Evolutionary conservation across 2,113 vertebrate genomes (phyloP).

Genomic region (Numida meleagris): DNA sequence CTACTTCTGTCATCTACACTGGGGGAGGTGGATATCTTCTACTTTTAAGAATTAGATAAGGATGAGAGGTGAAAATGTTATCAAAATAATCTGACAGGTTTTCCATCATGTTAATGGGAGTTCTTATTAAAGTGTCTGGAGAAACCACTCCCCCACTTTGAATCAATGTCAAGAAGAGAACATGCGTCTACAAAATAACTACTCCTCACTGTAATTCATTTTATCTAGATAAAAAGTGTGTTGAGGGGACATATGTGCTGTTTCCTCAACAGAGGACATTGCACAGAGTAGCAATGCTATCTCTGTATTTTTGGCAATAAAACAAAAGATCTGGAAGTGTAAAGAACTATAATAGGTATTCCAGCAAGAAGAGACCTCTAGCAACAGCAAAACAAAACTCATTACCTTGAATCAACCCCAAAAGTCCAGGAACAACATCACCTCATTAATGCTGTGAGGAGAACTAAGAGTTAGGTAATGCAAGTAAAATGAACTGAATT

Average conservation of each 20-base stretch:
- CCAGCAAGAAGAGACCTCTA: not conserved
- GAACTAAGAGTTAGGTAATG: not conserved
- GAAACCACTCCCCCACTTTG: not conserved
- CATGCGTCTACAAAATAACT: not conserved
- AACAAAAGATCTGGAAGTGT: not conserved
- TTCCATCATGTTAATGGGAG: not conserved
- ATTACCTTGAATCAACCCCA: not conserved
- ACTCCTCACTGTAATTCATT: not conserved
- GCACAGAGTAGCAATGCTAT: not conserved
- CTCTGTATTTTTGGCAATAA: not conserved
- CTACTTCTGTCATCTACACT: not conserved
- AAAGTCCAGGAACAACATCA: not conserved
- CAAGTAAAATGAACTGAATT: not conserved
- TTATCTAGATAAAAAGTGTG: not conserved
- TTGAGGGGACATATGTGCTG: not conserved
- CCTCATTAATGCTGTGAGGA: not conserved
- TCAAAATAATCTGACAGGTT: not conserved
- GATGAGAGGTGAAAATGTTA: not conserved
- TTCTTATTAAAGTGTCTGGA: not conserved
- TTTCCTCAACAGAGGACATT: not conserved
- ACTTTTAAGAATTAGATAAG: not conserved
- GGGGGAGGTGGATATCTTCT: not conserved
- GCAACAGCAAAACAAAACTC: not conserved
- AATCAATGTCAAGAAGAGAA: not conserved
- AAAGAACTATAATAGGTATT: not conserved